Base-by-base conservation (phyloP, 2,113 vertebrate species). In the Marcusenius ussheri region DNA sequence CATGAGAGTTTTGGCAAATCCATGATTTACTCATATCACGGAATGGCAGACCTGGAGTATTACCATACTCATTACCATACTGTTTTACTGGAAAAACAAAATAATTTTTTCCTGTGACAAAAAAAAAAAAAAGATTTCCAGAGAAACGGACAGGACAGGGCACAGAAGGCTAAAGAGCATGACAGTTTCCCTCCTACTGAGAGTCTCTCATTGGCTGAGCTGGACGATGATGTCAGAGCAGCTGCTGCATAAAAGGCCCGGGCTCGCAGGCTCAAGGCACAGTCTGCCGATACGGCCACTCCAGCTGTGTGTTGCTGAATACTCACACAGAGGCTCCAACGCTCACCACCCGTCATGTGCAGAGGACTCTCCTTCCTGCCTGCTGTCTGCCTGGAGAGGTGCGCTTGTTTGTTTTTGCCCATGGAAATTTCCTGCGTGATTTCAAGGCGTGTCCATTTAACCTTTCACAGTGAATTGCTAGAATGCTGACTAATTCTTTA, bases 381-480 rank as follows among this genome's bases (percentile, higher is more conserved):
- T 42, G 92, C 94, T 92, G 92, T 94, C 90, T 98, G 97, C 93
- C 94, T 98, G 93, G 97, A 99, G 92, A 97, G 98, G 97, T 99
- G 95, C 95, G 96, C 89, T 17, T 11, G 0, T 49, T 53, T 15
- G 49, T 31, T 53, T 27, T 51, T 35, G 17, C 49, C 49, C 27
- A 19, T 53, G 85, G 83, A 42, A 19, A 84, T 84, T 83, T n/a
- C 83, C 77, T 31, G 27, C 3, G 4, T 70, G 10, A 42, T 80
- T 47, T 47, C 19, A 13, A 47, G 19, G 19, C 17, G 9, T 46
- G 17, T 47, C 80, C 45, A 19, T 84, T 47, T 47, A n/a, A 45
- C 46, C 45, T 7, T 84, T 13, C 17, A 19, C 5, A 17, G 17
- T 17, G 13, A 19, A 19, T 42, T 80, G 74, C 31, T 17, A 39